Conservation (phyloP, 2,797 vertebrate genomes). For the Synaphobranchus kaupii region DNA sequence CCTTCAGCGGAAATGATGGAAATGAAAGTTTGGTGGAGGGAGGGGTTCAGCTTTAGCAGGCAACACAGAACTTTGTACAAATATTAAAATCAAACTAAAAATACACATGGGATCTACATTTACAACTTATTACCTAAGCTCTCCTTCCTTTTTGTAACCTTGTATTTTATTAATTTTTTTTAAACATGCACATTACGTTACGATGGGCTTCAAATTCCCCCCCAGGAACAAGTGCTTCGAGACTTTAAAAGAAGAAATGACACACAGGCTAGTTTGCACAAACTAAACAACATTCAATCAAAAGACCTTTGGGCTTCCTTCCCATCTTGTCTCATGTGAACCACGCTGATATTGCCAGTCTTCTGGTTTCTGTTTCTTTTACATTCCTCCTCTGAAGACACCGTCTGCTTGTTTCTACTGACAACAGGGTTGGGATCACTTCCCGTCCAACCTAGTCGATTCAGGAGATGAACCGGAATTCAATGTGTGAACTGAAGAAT, state of each 20-base stretch:
- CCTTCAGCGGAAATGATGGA: background rate
- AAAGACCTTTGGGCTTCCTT: background rate
- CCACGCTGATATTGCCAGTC: background rate
- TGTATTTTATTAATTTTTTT: background rate
- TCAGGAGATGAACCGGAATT: background rate
- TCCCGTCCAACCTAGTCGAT: background rate
- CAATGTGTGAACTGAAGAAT: background rate
- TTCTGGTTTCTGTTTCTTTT: background rate
- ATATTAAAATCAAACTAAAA: background rate
- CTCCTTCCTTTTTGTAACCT: background rate
- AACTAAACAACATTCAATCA: background rate
- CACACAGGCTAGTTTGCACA: background rate
- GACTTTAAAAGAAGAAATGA: background rate
- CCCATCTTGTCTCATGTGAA: background rate
- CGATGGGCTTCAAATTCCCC: background rate
- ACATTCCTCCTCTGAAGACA: background rate
- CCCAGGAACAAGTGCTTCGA: background rate
- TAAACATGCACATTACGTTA: background rate
- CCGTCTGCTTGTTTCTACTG: background rate
- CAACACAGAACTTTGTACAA: background rate
- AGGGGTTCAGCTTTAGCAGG: background rate
- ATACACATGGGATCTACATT: background rate
- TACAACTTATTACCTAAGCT: background rate
- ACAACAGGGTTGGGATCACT: background rate
- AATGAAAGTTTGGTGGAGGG: background rate